Percentiles rank a stretch among this genome's conserved stretches.
phyloP scores from a whole-genome alignment of 1,140 invertebrate species.

The Dryas iulia region DNA sequence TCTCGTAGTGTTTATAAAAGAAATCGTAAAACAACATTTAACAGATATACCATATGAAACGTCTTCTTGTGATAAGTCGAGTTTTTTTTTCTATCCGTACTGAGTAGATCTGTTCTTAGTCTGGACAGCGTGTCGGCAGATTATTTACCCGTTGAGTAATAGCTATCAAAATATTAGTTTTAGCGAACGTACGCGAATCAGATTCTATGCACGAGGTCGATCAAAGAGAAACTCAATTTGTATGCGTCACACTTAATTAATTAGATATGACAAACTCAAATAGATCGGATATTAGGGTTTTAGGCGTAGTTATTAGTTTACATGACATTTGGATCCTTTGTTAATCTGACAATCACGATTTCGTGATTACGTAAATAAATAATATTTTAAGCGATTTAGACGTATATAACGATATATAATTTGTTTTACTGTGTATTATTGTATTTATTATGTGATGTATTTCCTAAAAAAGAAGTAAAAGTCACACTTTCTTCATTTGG shows the following conservation, averaged over 20 bases:
- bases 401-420: no score
- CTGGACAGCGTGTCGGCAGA: slow-evolving; percentile 55
- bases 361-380: no score
- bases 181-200: slow-evolving; percentile 37
- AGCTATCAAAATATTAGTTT: slow-evolving; percentile 40
- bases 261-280: neutral
- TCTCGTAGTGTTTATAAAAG: neutral
- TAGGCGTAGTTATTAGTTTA: no score
- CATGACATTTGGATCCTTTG: no score
- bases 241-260: slow-evolving; percentile 15
- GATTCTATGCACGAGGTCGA: slow-evolving; percentile 14
- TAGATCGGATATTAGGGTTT: neutral
- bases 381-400: no score
- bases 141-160: slow-evolving; percentile 42
- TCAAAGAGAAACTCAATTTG: slow-evolving; percentile 7
- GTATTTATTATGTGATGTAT: no score
- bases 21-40: neutral
- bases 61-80: neutral
- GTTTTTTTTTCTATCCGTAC: slow-evolving; percentile 21
- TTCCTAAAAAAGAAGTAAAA: no score
- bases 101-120: slow-evolving; percentile 19
- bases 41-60: neutral
- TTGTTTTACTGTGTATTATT: no score
- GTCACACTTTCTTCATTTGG: no score
- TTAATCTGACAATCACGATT: no score